Percentiles rank a stretch among this genome's conserved stretches.
Evolutionary conservation across 1,140 invertebrate species (phyloP).

Genomic region (Ganaspis sp.): DNA sequence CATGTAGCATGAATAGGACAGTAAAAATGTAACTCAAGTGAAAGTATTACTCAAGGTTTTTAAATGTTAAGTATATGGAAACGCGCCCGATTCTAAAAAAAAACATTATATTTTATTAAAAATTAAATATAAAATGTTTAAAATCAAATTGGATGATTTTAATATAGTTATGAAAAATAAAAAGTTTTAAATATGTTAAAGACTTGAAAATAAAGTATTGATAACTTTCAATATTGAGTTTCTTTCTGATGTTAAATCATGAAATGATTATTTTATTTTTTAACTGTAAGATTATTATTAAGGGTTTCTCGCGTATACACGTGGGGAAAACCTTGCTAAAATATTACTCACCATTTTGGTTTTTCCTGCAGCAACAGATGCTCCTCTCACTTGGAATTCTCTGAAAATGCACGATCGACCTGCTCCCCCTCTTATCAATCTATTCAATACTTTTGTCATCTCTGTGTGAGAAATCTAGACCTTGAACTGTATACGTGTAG

Average conservation of each 20-base stretch:
- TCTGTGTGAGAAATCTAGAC: conserved; percentile 10
- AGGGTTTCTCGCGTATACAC: not conserved
- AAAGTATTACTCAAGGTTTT: not conserved
- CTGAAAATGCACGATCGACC: conserved; percentile 37
- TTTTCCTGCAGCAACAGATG: conserved; percentile 51
- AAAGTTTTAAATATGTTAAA: too few species aligned
- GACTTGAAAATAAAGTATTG: too few species aligned
- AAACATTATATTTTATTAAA: not conserved
- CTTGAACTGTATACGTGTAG: conserved; percentile 21
- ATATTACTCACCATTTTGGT: conserved; percentile 64
- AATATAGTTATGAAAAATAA: too few species aligned
- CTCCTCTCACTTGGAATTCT: conserved; percentile 44
- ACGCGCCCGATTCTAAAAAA: conserved; percentile 7
- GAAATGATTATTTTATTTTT: too few species aligned
- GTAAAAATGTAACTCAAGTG: not conserved
- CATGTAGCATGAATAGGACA: too few species aligned
- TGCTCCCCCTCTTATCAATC: conserved; percentile 26
- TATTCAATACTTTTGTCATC: conserved; percentile 11
- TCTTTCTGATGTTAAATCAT: too few species aligned
- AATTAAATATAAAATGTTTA: not conserved
- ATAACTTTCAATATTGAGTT: too few species aligned
- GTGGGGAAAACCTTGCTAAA: not conserved
- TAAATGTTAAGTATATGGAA: not conserved
- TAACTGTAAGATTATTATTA: not conserved
- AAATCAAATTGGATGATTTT: too few species aligned